phyloP scores from a whole-genome alignment of 2,797 vertebrate genomes.

The Squalus acanthias region DNA sequence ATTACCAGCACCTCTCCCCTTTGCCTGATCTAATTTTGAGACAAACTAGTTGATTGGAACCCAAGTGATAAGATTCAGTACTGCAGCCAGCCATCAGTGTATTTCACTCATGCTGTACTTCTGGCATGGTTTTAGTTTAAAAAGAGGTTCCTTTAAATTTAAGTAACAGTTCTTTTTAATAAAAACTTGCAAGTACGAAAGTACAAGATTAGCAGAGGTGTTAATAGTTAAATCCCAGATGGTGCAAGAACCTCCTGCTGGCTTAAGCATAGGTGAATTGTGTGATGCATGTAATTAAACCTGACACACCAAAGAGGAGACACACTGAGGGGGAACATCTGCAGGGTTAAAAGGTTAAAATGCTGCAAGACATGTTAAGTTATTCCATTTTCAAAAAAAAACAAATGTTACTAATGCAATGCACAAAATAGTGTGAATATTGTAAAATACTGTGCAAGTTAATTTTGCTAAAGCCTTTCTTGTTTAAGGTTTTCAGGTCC shows the following conservation, averaged over 20 bases:
- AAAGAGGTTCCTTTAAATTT: neutral
- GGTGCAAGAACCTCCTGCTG: neutral
- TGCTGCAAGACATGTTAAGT: neutral
- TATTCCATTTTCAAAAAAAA: neutral
- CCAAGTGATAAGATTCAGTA: neutral
- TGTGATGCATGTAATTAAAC: too few species aligned
- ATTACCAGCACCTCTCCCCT: too few species aligned
- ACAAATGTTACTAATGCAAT: neutral
- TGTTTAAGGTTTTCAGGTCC: neutral
- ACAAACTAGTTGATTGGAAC: neutral
- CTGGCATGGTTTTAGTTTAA: neutral
- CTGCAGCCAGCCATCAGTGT: neutral
- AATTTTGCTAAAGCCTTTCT: neutral
- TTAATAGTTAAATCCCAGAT: neutral
- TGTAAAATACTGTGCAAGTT: neutral
- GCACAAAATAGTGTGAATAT: neutral
- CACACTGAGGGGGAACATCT: too few species aligned
- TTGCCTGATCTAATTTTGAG: neutral
- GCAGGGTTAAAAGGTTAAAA: too few species aligned
- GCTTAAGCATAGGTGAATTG: too few species aligned
- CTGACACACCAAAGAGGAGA: too few species aligned
- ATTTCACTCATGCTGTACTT: neutral
- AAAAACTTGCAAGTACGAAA: neutral
- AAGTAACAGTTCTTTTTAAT: neutral
- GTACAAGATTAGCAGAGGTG: neutral